Conservation (phyloP, 1,140 invertebrate species). For the Lepidurus arcticus region DNA sequence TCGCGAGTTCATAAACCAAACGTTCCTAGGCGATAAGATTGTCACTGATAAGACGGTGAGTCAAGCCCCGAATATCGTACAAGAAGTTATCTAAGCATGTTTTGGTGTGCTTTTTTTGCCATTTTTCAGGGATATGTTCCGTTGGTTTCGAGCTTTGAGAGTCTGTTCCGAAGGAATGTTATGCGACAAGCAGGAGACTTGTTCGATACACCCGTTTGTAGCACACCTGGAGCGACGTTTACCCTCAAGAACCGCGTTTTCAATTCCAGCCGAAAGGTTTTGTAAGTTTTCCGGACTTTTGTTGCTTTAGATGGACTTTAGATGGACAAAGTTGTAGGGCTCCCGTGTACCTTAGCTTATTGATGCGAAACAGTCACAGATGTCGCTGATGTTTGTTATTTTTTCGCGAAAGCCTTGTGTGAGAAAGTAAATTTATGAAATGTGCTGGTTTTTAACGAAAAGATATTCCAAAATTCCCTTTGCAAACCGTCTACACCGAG, state of each 20-base stretch:
- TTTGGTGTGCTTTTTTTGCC: slow-evolving; percentile 39
- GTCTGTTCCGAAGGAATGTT: slow-evolving; percentile 89
- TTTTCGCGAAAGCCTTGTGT: no score
- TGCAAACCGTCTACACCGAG: no score
- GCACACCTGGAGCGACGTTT: slow-evolving; percentile 79
- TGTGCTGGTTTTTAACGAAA: no score
- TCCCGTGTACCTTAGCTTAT: no score
- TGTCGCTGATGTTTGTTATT: no score
- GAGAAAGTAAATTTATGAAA: no score
- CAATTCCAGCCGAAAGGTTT: slow-evolving; percentile 81
- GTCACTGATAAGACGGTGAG: slow-evolving; percentile 25
- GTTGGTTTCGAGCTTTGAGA: slow-evolving; percentile 88
- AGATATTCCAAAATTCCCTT: no score
- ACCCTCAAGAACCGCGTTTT: slow-evolving; percentile 77
- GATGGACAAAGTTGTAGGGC: background rate
- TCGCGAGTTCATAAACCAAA: slow-evolving; percentile 68
- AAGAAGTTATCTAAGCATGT: background rate
- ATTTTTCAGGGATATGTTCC: slow-evolving; percentile 75
- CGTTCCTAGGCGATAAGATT: slow-evolving; percentile 28
- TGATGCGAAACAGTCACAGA: no score
- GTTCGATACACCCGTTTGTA: slow-evolving; percentile 89
- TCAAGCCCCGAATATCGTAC: background rate
- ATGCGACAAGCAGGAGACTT: slow-evolving; percentile 86
- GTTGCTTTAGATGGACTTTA: background rate
- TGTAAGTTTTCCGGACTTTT: slow-evolving; percentile 61